These are phyloP conservation scores for Arge pagana DNA, from an alignment of 2,888 invertebrate genomes.

Conservation along the genomic window DNA sequence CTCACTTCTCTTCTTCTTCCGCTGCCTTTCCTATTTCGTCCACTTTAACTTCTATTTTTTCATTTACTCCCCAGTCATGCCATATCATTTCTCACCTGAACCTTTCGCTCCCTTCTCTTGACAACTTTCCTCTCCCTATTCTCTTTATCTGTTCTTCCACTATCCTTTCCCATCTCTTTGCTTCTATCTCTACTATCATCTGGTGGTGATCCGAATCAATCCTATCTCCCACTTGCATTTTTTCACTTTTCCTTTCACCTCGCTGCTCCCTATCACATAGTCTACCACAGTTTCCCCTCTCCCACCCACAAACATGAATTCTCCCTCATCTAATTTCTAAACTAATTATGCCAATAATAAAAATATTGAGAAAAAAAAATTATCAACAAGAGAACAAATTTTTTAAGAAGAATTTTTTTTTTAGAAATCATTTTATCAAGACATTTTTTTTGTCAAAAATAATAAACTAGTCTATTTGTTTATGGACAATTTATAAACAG, in stretches of 20 bases:
- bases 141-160: neutral
- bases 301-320: neutral
- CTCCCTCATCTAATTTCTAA: too few species aligned
- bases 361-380: too few species aligned
- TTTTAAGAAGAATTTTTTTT: too few species aligned
- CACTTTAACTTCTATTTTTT: neutral
- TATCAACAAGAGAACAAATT: too few species aligned
- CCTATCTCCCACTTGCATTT: constrained; percentile 14
- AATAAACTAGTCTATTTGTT: too few species aligned
- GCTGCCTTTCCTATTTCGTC: neutral
- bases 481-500: too few species aligned
- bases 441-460: too few species aligned
- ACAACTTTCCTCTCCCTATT: neutral
- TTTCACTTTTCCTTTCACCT: constrained; percentile 24
- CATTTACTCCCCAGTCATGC: neutral
- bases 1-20: neutral
- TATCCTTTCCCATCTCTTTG: neutral
- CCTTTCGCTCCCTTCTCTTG: neutral
- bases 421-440: too few species aligned
- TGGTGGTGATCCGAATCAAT: constrained; percentile 17
- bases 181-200: constrained; percentile 18
- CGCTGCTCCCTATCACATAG: neutral
- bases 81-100: neutral
- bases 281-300: neutral
- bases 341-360: too few species aligned